Percentiles rank a stretch among this genome's conserved stretches.
These are phyloP conservation scores for Apostichopus californicus DNA, from an alignment of 35 echinoderm and acorn worm genomes.

Conservation along the genomic window DNA sequence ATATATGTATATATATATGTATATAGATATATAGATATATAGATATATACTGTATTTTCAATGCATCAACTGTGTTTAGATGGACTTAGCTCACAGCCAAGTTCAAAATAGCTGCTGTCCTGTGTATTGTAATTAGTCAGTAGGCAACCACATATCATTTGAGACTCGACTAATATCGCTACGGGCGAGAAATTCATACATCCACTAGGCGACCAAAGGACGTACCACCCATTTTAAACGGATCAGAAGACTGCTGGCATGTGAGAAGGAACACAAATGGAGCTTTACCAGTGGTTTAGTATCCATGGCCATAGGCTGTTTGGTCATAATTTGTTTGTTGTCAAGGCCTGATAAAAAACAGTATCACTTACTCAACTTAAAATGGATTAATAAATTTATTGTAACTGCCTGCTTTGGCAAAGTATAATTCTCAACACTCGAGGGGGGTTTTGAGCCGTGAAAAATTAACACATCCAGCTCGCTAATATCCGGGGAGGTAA, in stretches of 20 bases:
- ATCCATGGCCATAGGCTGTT: neutral
- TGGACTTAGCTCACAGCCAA: neutral
- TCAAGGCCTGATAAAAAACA: neutral
- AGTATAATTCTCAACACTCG: neutral
- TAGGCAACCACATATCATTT: neutral
- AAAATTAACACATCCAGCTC: too few species aligned
- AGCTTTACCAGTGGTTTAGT: neutral
- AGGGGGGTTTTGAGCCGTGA: neutral
- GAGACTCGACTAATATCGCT: neutral
- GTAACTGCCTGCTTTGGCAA: neutral
- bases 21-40: too few species aligned
- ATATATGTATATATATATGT: too few species aligned
- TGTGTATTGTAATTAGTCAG: neutral
- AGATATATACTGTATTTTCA: neutral
- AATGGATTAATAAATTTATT: neutral
- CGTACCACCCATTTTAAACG: neutral
- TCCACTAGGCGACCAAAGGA: neutral
- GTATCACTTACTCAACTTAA: neutral
- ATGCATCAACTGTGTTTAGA: neutral
- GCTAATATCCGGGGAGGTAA: too few species aligned
- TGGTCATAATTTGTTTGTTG: neutral
- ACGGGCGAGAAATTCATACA: neutral
- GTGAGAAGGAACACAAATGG: neutral
- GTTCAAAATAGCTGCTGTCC: neutral
- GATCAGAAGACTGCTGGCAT: neutral